Evolutionary conservation across 2,113 vertebrate species (phyloP).

Genomic region (Buteo buteo): DNA sequence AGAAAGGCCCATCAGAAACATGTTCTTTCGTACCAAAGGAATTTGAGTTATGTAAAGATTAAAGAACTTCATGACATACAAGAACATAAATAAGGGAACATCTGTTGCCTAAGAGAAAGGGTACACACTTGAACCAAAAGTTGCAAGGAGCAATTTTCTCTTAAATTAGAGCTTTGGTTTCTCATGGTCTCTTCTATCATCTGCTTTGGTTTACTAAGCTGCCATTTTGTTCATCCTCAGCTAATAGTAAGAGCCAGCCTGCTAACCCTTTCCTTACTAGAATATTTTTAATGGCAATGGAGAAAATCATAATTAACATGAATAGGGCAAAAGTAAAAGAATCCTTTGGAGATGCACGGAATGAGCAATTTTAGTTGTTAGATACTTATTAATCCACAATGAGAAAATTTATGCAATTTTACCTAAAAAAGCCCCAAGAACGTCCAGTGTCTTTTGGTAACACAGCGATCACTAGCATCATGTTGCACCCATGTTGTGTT

Average conservation of each 20-base stretch:
- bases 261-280: background rate
- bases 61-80: background rate
- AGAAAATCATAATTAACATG: background rate
- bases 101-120: background rate
- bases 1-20: background rate
- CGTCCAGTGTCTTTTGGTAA: background rate
- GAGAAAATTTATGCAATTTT: background rate
- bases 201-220: background rate
- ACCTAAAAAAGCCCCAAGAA: background rate
- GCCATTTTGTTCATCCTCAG: background rate
- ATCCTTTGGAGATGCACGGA: background rate
- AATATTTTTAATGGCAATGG: background rate
- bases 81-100: background rate
- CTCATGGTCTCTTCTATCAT: background rate
- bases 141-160: background rate
- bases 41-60: background rate
- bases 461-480: background rate
- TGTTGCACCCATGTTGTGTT: background rate
- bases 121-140: background rate
- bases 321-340: background rate
- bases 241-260: background rate
- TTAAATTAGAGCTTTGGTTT: background rate
- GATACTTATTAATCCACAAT: background rate
- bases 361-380: background rate
- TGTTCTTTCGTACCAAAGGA: background rate